phyloP scores from a whole-genome alignment of 2,113 vertebrate genomes.

The human region GRCh38 chr5:70642501-70643000 shows the following conservation, averaged over 20 bases:
- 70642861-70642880: background rate
- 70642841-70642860: background rate
- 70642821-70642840: background rate
- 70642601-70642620: no score
- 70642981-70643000: background rate
- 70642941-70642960: background rate
- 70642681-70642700: background rate
- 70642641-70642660: no score
- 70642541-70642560: no score
- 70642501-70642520: no score
- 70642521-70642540: no score
- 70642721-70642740: no score
- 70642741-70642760: background rate
- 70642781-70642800: background rate
- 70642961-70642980: background rate
- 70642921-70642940: background rate
- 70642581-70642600: no score
- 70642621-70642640: no score
- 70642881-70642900: background rate
- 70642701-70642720: no score
- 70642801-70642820: background rate
- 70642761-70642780: background rate
- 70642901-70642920: background rate
- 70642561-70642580: no score
- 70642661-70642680: no score